Conservation (phyloP, 2,797 vertebrate genomes). For the Gobio occitaniae region DNA sequence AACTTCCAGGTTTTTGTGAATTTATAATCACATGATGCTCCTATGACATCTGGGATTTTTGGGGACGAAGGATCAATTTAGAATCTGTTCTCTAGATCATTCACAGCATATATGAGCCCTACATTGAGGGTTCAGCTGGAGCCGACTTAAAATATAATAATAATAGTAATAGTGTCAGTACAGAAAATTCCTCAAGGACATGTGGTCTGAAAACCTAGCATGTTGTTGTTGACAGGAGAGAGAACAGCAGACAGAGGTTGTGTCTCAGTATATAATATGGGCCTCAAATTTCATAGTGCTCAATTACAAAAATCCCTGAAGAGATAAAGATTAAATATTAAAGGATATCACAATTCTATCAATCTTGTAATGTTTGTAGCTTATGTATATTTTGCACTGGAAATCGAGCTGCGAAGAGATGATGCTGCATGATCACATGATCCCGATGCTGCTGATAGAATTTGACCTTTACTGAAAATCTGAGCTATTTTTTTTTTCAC, state of each 20-base stretch:
- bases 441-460: conserved; percentile 10
- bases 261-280: neutral
- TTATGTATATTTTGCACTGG: neutral
- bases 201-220: neutral
- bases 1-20: conserved; percentile 12
- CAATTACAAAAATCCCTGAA: neutral
- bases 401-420: neutral
- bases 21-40: neutral
- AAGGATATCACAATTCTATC: neutral
- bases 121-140: neutral
- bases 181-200: neutral
- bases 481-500: neutral
- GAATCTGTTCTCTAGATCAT: neutral
- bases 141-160: neutral
- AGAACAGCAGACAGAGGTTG: neutral
- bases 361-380: neutral
- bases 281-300: neutral
- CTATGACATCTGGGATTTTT: neutral
- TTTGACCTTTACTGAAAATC: conserved; percentile 38
- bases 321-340: neutral
- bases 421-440: conserved; percentile 39
- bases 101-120: neutral
- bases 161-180: neutral
- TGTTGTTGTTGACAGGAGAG: neutral
- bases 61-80: neutral